Conservation (phyloP, 1,140 invertebrate species). For the Harpegnathos saltator region DNA sequence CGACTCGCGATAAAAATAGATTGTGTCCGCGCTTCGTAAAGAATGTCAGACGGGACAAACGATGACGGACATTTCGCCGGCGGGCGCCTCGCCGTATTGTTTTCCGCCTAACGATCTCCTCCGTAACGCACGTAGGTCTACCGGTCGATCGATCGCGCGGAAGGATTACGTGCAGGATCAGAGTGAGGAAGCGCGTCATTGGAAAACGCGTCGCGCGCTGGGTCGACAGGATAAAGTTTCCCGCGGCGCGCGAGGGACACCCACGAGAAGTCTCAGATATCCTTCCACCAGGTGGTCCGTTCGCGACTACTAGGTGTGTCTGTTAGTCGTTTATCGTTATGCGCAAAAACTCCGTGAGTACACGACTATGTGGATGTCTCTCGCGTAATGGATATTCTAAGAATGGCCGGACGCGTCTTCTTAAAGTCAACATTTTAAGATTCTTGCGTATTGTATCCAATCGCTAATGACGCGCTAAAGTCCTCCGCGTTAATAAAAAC, state of each 20-base stretch:
- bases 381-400: background rate
- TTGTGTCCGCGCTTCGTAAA: background rate
- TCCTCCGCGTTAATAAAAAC: background rate
- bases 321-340: background rate
- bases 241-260: background rate
- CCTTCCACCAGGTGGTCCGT: no score
- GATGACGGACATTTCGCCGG: background rate
- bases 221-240: background rate
- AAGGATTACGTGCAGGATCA: background rate
- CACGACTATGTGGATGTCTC: background rate
- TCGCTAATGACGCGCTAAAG: constrained; percentile 1
- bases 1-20: constrained; percentile 36
- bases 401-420: background rate
- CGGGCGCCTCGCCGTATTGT: background rate
- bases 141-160: background rate
- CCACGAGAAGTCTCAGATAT: background rate
- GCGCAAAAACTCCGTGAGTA: background rate
- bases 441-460: background rate
- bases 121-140: no score
- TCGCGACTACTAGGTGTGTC: background rate
- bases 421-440: background rate
- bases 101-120: constrained; percentile 8
- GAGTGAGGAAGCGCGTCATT: background rate
- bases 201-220: background rate
- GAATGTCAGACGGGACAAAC: constrained; percentile 6